Percentiles rank a stretch among this genome's conserved stretches.
Conservation (phyloP, 2,113 vertebrate species). For the Eupsittula cactorum region DNA sequence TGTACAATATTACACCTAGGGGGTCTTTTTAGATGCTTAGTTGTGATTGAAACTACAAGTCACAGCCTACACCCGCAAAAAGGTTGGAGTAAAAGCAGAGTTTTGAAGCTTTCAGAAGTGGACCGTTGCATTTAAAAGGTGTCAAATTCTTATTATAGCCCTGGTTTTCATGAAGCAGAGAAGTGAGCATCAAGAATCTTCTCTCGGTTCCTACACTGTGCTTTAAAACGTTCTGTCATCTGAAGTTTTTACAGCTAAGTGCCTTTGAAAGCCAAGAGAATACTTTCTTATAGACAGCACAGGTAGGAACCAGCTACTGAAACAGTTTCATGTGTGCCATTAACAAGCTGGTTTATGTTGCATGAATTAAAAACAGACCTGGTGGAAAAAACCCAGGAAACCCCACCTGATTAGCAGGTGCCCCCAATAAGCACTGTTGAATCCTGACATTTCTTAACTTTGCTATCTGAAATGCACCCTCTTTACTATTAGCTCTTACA, state of each 20-base stretch:
- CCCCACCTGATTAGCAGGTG: neutral
- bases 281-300: neutral
- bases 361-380: neutral
- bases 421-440: neutral
- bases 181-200: neutral
- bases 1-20: neutral
- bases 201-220: neutral
- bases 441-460: neutral
- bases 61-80: neutral
- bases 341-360: neutral
- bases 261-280: neutral
- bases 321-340: neutral
- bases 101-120: neutral
- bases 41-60: neutral
- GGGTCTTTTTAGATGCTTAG: neutral
- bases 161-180: neutral
- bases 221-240: neutral
- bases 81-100: neutral
- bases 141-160: neutral
- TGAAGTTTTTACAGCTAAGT: neutral
- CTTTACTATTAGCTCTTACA: neutral
- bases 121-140: neutral
- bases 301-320: neutral
- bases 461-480: neutral
- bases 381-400: neutral